These are phyloP conservation scores for Melitaea cinxia DNA, from an alignment of 1,140 invertebrate species.

Conservation along the genomic window DNA sequence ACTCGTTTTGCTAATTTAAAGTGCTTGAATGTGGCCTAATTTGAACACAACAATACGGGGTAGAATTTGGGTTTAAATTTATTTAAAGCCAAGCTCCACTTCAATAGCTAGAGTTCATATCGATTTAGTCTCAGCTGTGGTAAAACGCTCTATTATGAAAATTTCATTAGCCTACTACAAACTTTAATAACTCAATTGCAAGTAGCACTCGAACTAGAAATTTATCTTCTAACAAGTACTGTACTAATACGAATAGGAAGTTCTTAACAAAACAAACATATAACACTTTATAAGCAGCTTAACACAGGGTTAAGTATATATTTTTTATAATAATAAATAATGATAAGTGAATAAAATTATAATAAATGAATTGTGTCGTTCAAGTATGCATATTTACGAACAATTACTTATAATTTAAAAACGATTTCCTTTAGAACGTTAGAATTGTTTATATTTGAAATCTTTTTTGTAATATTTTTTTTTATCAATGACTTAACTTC, in stretches of 20 bases:
- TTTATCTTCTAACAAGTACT: neutral
- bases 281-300: neutral
- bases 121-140: neutral
- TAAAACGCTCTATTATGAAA: constrained; percentile 13
- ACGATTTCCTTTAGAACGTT: too few relatives aligned
- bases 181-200: constrained; percentile 15
- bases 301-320: too few relatives aligned
- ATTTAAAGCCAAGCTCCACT: neutral
- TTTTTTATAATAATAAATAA: neutral
- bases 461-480: too few relatives aligned
- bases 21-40: neutral
- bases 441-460: too few relatives aligned
- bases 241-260: neutral
- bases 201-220: neutral
- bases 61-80: neutral
- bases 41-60: neutral
- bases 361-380: too few relatives aligned
- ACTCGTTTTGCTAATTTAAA: neutral
- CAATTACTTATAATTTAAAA: too few relatives aligned
- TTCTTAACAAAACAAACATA: neutral
- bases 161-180: constrained; percentile 5
- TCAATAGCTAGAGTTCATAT: neutral
- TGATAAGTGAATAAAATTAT: neutral
- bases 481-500: too few relatives aligned
- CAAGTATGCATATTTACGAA: too few relatives aligned